Evolutionary conservation across 2,797 vertebrate genomes (phyloP).

Genomic region (Pseudotriccus pelzelni): DNA sequence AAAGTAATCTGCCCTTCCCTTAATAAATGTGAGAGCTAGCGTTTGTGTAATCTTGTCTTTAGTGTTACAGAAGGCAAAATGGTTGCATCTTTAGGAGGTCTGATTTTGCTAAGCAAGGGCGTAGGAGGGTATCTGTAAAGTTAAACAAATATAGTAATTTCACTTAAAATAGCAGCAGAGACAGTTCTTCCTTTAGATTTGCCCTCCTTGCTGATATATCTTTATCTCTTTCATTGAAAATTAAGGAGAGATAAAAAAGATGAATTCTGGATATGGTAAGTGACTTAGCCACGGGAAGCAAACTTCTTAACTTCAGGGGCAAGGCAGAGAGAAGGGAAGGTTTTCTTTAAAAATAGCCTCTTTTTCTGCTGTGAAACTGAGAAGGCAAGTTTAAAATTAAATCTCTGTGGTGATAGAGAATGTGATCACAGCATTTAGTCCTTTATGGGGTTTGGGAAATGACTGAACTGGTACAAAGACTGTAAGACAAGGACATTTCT

Average conservation of each 20-base stretch:
- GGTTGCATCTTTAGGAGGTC: not conserved
- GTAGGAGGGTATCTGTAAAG: not conserved
- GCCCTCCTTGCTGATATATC: not conserved
- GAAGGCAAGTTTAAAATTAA: not conserved
- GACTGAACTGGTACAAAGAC: not conserved
- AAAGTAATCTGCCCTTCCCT: not conserved
- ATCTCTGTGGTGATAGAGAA: not conserved
- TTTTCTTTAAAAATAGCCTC: not conserved
- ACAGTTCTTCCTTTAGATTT: not conserved
- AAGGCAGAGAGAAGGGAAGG: not conserved
- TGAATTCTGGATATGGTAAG: not conserved
- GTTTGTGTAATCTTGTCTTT: not conserved
- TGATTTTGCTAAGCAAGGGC: not conserved
- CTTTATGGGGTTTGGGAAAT: not conserved
- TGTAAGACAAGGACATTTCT: not conserved
- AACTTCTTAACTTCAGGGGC: not conserved
- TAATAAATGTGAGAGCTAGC: not conserved
- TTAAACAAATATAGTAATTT: not conserved
- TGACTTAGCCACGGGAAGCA: not conserved
- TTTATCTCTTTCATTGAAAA: not conserved
- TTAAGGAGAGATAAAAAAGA: not conserved
- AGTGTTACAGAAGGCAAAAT: not conserved
- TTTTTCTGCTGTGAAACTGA: not conserved
- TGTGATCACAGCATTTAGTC: not conserved
- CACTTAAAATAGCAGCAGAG: not conserved